Conservation (phyloP, 2,113 vertebrate genomes). For the Semnornis frantzii region DNA sequence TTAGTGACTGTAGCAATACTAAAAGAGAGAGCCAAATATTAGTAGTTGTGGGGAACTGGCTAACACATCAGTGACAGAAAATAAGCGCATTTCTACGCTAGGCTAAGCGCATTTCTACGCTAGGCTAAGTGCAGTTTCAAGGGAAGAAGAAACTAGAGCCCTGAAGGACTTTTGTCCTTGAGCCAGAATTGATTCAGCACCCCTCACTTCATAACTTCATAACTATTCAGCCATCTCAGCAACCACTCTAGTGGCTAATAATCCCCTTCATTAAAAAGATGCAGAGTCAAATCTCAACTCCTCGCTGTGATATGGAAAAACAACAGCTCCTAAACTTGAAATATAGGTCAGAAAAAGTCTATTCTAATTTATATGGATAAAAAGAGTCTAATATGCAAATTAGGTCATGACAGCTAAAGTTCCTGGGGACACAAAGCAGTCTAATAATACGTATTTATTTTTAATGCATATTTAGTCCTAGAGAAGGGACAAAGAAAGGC, state of each 20-base stretch:
- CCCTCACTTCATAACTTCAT: neutral
- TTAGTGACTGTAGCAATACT: neutral
- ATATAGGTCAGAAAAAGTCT: slow-evolving; percentile 56
- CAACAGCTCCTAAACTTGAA: slow-evolving; percentile 33
- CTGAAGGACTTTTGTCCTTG: slow-evolving; percentile 3
- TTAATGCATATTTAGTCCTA: slow-evolving; percentile 13
- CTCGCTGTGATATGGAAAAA: neutral
- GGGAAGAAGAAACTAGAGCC: neutral
- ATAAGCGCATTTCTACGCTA: neutral
- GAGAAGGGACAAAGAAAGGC: neutral
- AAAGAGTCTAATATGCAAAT: slow-evolving; percentile 29
- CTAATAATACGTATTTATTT: slow-evolving; percentile 34
- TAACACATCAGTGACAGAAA: neutral
- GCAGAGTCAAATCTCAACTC: slow-evolving; percentile 20
- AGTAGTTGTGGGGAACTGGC: neutral
- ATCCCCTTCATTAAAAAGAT: slow-evolving; percentile 38
- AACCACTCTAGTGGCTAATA: neutral
- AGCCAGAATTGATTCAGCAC: slow-evolving; percentile 26
- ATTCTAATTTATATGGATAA: slow-evolving; percentile 7
- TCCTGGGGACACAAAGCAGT: neutral
- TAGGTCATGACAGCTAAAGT: slow-evolving; percentile 1
- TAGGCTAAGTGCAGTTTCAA: neutral
- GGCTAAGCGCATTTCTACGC: no score
- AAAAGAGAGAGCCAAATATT: neutral
- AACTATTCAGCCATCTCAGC: slow-evolving; percentile 25